Evolutionary conservation across 2,113 vertebrate species (phyloP), one percentile per base, ranked within the genome.

Genomic region (Grallaria varia): DNA sequence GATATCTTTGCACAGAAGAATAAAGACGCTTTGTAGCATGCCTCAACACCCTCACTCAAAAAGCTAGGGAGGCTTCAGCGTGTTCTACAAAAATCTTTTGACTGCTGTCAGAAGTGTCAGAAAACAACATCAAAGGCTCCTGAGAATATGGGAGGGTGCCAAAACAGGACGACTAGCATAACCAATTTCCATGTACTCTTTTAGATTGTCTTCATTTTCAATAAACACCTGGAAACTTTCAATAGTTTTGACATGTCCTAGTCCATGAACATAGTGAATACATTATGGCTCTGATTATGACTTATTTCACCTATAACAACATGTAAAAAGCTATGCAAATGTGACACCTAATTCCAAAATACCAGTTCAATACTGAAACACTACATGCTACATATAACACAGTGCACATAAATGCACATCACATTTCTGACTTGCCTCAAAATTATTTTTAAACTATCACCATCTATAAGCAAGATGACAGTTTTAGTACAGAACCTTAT

Each of bases 41-140:
- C 50, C 63, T 77, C 30, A 89, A 82, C 58, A 64, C 71, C 83
- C 83, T 86, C n/a, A 60, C 81, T 82, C 75, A 95, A 83, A 84
- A 47, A 87, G 28, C 20, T 55, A 85, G 40, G 6, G 28, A 93
- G 19, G 33, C 35, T 91, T 89, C 81, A 76, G 45, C 73, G 58
- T 30, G 56, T 79, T 89, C 84, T 45, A 78, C 55, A 91, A 58
- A 92, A 80, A 73, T 40, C 24, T 94, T 95, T 84, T 92, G 69
- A 83, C 44, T 88, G 52, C 63, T 81, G 76, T 69, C 81, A 95
- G 53, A 92, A 49, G 49, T 63, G 64, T 87, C 84, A 94, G 64
- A 94, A 87, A 95, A 67, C 71, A 92, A 69, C 56, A 90, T 60
- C n/a, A 77, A 87, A 94, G 81, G 60, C 66, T 60, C 49, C 64